Conservation (phyloP, 2,797 vertebrate genomes). For the Craterocephalus amniculus region DNA sequence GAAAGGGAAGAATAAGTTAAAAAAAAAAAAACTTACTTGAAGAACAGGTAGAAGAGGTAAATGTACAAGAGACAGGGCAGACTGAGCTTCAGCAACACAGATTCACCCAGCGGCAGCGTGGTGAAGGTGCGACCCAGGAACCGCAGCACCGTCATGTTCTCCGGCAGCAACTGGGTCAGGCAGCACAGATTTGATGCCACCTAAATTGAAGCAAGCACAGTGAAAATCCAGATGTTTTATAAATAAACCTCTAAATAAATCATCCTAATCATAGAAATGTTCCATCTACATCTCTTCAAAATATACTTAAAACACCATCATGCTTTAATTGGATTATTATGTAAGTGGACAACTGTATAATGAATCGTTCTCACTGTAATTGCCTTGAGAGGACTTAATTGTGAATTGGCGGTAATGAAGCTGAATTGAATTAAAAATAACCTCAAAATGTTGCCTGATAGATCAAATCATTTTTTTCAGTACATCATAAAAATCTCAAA, state of each 20-base stretch:
- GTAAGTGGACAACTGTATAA: neutral
- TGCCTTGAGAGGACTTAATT: neutral
- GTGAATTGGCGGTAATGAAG: neutral
- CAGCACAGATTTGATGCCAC: slow-evolving; percentile 88
- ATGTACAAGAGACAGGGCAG: slow-evolving; percentile 92
- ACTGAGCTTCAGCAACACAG: slow-evolving; percentile 88
- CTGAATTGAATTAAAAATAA: neutral
- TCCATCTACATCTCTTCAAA: neutral
- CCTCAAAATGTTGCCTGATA: neutral
- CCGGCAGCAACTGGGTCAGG: slow-evolving; percentile 84
- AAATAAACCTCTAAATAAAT: neutral
- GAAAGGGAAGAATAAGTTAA: neutral
- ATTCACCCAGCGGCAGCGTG: slow-evolving; percentile 86
- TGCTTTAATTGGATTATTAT: neutral
- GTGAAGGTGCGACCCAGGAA: slow-evolving; percentile 87
- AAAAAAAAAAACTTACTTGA: slow-evolving; percentile 75
- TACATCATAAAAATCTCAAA: too few relatives aligned
- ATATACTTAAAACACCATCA: neutral
- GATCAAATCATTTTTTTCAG: neutral
- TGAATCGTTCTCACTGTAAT: neutral
- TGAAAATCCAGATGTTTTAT: neutral
- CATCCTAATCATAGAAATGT: neutral
- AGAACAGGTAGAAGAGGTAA: slow-evolving; percentile 93
- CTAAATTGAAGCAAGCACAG: slow-evolving; percentile 38
- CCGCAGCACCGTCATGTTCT: slow-evolving; percentile 76